Evolutionary conservation across 1,140 invertebrate genomes (phyloP).

Genomic region (Phocides pigmalion): DNA sequence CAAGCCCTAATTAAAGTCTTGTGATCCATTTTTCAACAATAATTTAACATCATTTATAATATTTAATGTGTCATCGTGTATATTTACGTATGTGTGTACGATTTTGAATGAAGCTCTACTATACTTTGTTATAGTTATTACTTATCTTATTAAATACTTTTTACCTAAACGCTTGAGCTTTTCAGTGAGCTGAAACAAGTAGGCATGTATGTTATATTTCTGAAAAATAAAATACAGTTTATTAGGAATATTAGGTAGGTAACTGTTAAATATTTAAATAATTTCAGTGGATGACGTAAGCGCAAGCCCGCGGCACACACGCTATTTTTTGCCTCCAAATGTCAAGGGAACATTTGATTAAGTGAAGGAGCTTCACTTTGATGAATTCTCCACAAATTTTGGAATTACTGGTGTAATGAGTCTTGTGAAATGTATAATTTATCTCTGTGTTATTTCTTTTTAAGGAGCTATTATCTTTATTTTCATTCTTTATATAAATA

Average conservation of each 20-base stretch:
- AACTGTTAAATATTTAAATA: constrained; percentile 4
- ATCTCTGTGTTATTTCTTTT: too few species aligned
- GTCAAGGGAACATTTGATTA: constrained; percentile 13
- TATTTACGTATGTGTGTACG: neutral
- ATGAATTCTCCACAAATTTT: neutral
- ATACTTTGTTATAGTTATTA: too few species aligned
- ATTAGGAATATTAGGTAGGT: neutral
- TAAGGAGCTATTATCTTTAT: too few species aligned
- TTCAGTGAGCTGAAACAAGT: too few species aligned
- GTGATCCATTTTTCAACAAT: neutral
- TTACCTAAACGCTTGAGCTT: too few species aligned
- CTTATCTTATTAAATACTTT: too few species aligned
- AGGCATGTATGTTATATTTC: neutral
- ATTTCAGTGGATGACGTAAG: constrained; percentile 4
- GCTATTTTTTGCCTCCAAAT: neutral
- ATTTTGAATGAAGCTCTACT: too few species aligned
- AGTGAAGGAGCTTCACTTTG: constrained; percentile 9
- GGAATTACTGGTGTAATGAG: neutral
- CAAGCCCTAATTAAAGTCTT: constrained; percentile 2
- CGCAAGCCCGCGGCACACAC: neutral
- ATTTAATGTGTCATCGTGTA: neutral
- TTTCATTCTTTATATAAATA: too few species aligned
- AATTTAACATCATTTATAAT: neutral
- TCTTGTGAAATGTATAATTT: neutral
- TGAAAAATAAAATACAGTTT: neutral